Base-by-base conservation (phyloP, 2,888 invertebrate species). In the Trichogramma dendrolimi region DNA sequence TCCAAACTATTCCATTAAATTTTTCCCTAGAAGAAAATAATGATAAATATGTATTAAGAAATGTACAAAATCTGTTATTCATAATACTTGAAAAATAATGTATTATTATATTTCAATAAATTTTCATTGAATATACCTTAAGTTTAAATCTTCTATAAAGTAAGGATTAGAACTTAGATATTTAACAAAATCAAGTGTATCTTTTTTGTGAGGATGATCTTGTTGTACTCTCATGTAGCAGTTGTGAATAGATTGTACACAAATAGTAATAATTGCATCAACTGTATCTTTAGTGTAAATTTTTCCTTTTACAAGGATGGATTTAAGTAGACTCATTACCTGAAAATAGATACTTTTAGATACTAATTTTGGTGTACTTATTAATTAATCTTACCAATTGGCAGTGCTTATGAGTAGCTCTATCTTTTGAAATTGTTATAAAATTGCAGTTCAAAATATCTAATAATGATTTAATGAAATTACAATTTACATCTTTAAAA, bases 211-310 rank as follows among this genome's bases (percentile, higher is more conserved):
- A 1, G 76, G 74, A 67, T 78, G 78, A 54, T 69, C 67, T 44
- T 77, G 74, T 43, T 74, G 75, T 64, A 78, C 71, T 66, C 72
- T 77, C 55, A 77, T 67, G 54, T 73, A 79, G 61, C 76, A 77
- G 10, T 70, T 71, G 27, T 78, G 62, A 6, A 76, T 66, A 44
- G 67, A 63, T 6, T 71, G 60, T 41, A 69, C 61, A 58, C 75
- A 78, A 61, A 70, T 68, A 4, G 65, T 62, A 39, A 75, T 67
- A 43, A 78, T 74, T 11, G 69, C 67, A 62, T 76, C 72, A 47
- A 69, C 54, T 7, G 73, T 53, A 50, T 72, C 61, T 53, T 59
- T 67, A 2, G 69, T 57, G 60, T 72, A 74, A 5, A 58, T 65
- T 66, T 64, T 73, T 42, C 70, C 72, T 55, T 67, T 67, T 62